Conservation (phyloP, 2,888 invertebrate genomes). For the Caprella mutica region DNA sequence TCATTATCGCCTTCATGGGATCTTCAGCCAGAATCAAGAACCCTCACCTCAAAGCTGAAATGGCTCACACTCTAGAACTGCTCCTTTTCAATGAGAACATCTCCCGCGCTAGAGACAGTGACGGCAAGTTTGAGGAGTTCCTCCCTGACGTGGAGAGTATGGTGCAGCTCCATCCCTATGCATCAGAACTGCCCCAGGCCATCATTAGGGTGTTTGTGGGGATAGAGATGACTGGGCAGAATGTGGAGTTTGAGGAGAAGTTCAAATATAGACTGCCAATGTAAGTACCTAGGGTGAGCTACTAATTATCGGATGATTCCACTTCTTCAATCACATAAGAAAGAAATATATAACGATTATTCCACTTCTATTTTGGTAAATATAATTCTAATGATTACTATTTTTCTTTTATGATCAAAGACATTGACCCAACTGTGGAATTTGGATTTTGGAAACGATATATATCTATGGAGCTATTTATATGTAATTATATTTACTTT, state of each 20-base stretch:
- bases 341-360: too few relatives aligned
- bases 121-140: slow-evolving; percentile 5
- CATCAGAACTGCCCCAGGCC: slow-evolving; percentile 57
- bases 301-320: too few relatives aligned
- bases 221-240: slow-evolving; percentile 93
- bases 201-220: slow-evolving; percentile 87
- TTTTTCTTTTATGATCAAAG: too few relatives aligned
- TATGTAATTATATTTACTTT: too few relatives aligned
- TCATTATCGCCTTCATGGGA: slow-evolving; percentile 80
- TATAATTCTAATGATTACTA: too few relatives aligned
- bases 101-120: slow-evolving; percentile 5
- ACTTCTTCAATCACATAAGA: too few relatives aligned
- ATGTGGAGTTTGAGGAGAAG: slow-evolving; percentile 90
- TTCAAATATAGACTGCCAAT: slow-evolving; percentile 92
- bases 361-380: too few relatives aligned
- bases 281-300: too few relatives aligned
- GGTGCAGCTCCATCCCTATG: slow-evolving; percentile 44
- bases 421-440: too few relatives aligned
- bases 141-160: slow-evolving; percentile 48
- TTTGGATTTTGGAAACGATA: too few relatives aligned
- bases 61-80: slow-evolving; percentile 80
- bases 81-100: slow-evolving; percentile 58
- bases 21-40: slow-evolving; percentile 67
- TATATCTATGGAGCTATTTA: too few relatives aligned
- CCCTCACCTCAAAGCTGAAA: slow-evolving; percentile 70